Evolutionary conservation across 2,888 invertebrate species (phyloP), one percentile per base, ranked within the genome.

Genomic region (Dugesia japonica): DNA sequence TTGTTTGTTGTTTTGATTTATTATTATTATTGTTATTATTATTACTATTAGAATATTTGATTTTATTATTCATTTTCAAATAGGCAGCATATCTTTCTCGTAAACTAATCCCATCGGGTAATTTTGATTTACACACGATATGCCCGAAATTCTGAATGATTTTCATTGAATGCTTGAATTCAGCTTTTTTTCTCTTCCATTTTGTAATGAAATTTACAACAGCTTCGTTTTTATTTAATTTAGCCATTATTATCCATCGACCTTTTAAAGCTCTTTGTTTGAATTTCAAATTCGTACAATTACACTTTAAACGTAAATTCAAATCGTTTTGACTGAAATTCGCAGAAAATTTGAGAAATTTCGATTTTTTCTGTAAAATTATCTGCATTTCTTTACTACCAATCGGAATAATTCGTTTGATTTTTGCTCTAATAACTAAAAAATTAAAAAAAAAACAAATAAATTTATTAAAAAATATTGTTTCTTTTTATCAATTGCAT

Each of bases 141-240:
- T 56, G n/a, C 1, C 56, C 56, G n/a, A 56, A 56, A 7, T 73
- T 73, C 26, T 38, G 74, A 33, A 73, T 73, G 7, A 26, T 38
- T 28, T 26, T 33, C 15, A 73, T 38, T n/a, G 74, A 33, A 28
- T 73, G n/a, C 38, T 38, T 73, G 20, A 73, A 73, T 33, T 28
- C 74, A 9, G 31, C 31, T 26, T 73, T 73, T 13, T 73, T 28
- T 38, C 38, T 73, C n/a, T 73, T 38, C 74, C 74, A 73, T 73
- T 73, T 73, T 1, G 74, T 20, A 38, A 73, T 31, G n/a, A 73
- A 73, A 27, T 38, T 73, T 7, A 73, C 74, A 1, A 33, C 74
- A 23, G 23, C 13, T 28, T 20, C n/a, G 15, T n/a, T n/a, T 1
- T 9, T 13, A 1, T 17, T 27, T 7, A 26, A 4, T 38, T 26